Evolutionary conservation across 2,113 vertebrate species (phyloP), one percentile per base, ranked within the genome.

Genomic region (Chlorodrepanis virens): DNA sequence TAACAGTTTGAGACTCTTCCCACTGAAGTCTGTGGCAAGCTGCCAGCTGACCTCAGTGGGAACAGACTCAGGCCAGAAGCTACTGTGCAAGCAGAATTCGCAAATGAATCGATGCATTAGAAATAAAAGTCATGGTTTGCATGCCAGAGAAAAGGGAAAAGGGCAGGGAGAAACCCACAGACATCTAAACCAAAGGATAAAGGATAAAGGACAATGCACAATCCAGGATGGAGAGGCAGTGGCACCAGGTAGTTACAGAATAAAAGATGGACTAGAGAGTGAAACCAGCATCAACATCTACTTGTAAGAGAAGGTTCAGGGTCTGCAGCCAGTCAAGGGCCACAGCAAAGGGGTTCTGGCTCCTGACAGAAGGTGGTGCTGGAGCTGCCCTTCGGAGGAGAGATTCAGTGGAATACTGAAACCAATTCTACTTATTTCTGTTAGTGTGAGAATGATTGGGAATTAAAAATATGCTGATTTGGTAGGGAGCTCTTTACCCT

Each of bases 21-120:
- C 49, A 49, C 69, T 83, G 79, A 87, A 87, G 37, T 27, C 40
- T 83, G 45, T 89, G 93, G 94, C 59, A 5, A 90, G 40, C 83
- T 89, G 93, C 83, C 93, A 94, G 56, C n/a, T 75, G 79, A 83
- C 90, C 92, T 92, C 75, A 81, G 60, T 77, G 71, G 81, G 78
- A 96, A 84, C 29, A 85, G 53, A 27, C 42, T 87, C 79, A 29
- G 44, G 47, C 39, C 82, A 90, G 52, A 54, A 94, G 84, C 94
- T 96, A 83, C 95, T 84, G 93, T 93, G n/a, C 21, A 75, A 89
- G 52, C 19, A 64, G 71, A 74, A 90, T 63, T 83, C 8, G 0
- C 20, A 56, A 81, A 89, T 64, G 85, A 90, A 50, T 10, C 5
- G 8, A 11, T 72, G 44, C 28, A 18, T 12, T 83, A 59, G 67